Percentiles rank a stretch among this genome's conserved stretches.
Conservation (phyloP, 1,140 invertebrate species). For the Colletes latitarsis region DNA sequence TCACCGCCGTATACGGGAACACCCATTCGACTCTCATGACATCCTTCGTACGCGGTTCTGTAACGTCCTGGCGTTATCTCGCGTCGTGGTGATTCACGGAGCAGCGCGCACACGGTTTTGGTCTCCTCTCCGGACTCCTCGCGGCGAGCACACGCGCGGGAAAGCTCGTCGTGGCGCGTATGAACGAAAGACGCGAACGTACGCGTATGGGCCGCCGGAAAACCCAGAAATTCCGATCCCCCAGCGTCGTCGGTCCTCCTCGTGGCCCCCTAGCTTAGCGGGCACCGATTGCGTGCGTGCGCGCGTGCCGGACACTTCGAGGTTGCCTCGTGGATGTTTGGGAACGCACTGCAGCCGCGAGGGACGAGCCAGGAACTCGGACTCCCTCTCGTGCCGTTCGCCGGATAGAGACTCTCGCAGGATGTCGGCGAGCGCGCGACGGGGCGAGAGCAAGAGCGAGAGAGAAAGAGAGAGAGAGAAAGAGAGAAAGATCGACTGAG, state of each 20-base stretch:
- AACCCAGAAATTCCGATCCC: no score
- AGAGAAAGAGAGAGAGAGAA: constrained; percentile 27
- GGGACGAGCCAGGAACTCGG: constrained; percentile 66
- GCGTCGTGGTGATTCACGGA: neutral
- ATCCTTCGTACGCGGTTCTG: neutral
- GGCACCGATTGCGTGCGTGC: constrained; percentile 44
- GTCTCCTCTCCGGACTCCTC: neutral
- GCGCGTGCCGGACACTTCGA: constrained; percentile 52
- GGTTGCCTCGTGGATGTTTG: constrained; percentile 65
- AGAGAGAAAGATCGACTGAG: constrained; percentile 32
- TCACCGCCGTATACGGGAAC: neutral
- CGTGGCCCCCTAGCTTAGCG: constrained; percentile 27
- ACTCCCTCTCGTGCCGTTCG: constrained; percentile 66
- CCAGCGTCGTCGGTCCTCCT: constrained; percentile 18
- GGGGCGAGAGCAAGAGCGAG: constrained; percentile 12
- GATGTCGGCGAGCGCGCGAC: constrained; percentile 49
- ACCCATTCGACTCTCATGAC: constrained; percentile 6
- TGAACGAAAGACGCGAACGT: no score
- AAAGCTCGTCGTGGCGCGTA: neutral
- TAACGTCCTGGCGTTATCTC: neutral
- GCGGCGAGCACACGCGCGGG: neutral
- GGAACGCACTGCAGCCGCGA: constrained; percentile 66
- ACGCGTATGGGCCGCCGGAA: no score
- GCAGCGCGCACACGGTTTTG: neutral
- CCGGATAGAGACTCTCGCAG: constrained; percentile 60